These are phyloP conservation scores for Cossypha caffra DNA, from an alignment of 2,797 vertebrate species.

Conservation along the genomic window DNA sequence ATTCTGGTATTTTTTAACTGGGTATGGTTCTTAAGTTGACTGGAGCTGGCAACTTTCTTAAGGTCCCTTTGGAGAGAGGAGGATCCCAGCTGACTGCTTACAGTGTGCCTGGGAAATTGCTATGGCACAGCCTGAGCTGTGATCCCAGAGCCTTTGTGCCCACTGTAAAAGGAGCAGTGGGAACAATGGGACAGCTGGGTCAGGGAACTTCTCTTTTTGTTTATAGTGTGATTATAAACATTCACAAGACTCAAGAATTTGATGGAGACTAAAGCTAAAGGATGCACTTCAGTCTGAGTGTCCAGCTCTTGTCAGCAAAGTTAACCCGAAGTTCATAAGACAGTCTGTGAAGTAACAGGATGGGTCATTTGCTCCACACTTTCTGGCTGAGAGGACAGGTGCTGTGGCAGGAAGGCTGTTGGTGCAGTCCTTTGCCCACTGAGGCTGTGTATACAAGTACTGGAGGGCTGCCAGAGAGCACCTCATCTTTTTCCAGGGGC, in stretches of 20 bases:
- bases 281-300: not conserved
- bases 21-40: not conserved
- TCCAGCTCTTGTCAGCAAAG: not conserved
- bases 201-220: not conserved
- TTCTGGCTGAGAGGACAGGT: not conserved
- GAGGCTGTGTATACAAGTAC: rapidly evolving
- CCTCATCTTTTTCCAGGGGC: not conserved
- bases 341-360: not conserved
- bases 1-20: not conserved
- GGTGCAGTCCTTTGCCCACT: not conserved
- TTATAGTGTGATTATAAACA: not conserved
- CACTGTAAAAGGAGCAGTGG: not conserved
- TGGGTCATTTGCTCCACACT: rapidly evolving
- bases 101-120: not conserved
- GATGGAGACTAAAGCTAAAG: not conserved
- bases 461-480: rapidly evolving
- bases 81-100: not conserved
- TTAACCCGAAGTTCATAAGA: not conserved
- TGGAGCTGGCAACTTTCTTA: not conserved
- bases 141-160: not conserved
- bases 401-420: not conserved
- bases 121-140: not conserved
- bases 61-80: not conserved
- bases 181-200: not conserved
- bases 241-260: not conserved